Evolutionary conservation across 2,797 vertebrate genomes (phyloP).

Genomic region (Sebastes kiyomatsui): DNA sequence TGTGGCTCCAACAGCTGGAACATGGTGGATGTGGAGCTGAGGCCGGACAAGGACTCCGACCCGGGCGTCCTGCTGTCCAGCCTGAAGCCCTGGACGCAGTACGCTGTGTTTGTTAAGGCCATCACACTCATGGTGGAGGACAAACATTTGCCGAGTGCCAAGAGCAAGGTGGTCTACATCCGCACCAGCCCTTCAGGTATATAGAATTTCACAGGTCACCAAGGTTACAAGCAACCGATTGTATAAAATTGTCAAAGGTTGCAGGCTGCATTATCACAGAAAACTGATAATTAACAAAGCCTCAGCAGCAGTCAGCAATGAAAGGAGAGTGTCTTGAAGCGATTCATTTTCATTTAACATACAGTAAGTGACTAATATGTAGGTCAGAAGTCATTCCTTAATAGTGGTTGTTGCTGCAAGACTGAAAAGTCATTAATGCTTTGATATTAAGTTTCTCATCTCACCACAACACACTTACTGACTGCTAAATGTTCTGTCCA

Average conservation of each 20-base stretch:
- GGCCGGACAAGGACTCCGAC: conserved; percentile 87
- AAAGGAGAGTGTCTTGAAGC: background rate
- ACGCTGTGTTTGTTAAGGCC: conserved; percentile 95
- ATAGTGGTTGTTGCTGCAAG: background rate
- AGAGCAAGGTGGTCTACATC: conserved; percentile 96
- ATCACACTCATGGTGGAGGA: conserved; percentile 94
- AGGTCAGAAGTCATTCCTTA: background rate
- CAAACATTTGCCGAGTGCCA: conserved; percentile 91
- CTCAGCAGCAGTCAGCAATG: background rate
- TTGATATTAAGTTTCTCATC: background rate
- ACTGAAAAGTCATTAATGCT: no score
- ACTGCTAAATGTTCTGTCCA: background rate
- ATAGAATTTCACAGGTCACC: background rate
- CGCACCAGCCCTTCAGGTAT: conserved; percentile 90
- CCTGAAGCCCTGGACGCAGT: conserved; percentile 97
- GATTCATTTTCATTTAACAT: background rate
- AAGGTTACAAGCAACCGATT: background rate
- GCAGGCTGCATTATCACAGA: background rate
- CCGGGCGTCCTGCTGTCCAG: conserved; percentile 89
- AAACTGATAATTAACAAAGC: background rate
- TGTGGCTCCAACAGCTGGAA: conserved; percentile 99
- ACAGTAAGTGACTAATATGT: background rate
- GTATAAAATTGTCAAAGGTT: background rate
- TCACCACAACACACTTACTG: background rate
- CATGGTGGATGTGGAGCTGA: conserved; percentile 96